Percentiles rank a stretch among this genome's conserved stretches.
phyloP scores from a whole-genome alignment of 2,888 invertebrate genomes.

The Trisateles emortualis region DNA sequence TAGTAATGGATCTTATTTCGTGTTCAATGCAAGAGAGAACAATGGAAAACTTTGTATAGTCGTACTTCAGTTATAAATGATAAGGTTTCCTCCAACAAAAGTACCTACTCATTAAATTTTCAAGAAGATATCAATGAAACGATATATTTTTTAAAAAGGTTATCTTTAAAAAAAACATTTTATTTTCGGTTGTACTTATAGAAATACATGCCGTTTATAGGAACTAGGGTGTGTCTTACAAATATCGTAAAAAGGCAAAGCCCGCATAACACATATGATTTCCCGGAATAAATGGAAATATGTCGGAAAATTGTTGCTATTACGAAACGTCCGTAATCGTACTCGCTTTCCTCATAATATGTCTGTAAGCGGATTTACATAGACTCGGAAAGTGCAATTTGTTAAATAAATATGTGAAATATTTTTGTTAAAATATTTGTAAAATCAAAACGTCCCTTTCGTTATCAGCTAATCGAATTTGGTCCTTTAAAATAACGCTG shows the following conservation, averaged over 20 bases:
- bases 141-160: neutral
- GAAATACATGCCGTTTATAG: neutral
- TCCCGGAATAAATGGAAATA: constrained; percentile 28
- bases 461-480: neutral
- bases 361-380: constrained; percentile 26
- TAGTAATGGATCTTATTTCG: constrained; percentile 24
- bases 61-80: constrained; percentile 1
- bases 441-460: neutral
- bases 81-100: neutral
- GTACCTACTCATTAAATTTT: neutral
- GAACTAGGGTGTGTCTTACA: constrained; percentile 9
- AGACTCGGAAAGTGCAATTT: constrained; percentile 9
- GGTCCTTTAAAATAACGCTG: constrained; percentile 6
- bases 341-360: constrained; percentile 17
- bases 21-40: constrained; percentile 3
- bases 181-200: neutral
- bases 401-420: constrained; percentile 3
- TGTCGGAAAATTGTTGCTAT: constrained; percentile 20
- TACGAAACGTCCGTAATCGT: constrained; percentile 20
- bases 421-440: neutral
- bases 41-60: constrained; percentile 5
- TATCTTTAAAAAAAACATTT: neutral
- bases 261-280: constrained; percentile 18
- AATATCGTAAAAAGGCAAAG: constrained; percentile 2
- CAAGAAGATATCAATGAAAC: neutral